Evolutionary conservation across 2,888 invertebrate species (phyloP).

Genomic region (Pseudococcus longispinus): DNA sequence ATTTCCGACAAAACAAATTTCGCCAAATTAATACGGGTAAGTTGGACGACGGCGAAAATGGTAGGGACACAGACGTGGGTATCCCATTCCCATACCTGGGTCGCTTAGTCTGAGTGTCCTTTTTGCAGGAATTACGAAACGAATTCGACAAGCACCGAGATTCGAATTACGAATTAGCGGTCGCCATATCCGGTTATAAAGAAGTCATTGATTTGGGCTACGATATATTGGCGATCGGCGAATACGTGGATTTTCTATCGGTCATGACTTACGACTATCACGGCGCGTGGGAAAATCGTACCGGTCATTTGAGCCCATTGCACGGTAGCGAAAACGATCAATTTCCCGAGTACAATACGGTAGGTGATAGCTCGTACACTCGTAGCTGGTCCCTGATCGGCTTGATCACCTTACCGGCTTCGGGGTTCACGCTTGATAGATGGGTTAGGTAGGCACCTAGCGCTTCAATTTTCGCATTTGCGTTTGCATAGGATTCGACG

Average conservation of each 20-base stretch:
- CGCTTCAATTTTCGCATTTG: not conserved
- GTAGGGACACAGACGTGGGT: too few relatives aligned
- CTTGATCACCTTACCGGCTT: too few relatives aligned
- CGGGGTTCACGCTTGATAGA: too few relatives aligned
- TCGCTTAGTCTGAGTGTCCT: too few relatives aligned
- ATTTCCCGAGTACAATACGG: slow-evolving; percentile 79
- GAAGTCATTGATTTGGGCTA: slow-evolving; percentile 88
- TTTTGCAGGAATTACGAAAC: slow-evolving; percentile 68
- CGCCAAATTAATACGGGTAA: slow-evolving; percentile 75
- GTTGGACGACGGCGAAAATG: too few relatives aligned
- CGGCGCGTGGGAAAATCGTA: slow-evolving; percentile 83
- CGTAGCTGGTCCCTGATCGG: too few relatives aligned
- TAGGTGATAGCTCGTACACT: too few relatives aligned
- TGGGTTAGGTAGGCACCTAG: too few relatives aligned
- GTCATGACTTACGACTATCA: slow-evolving; percentile 91
- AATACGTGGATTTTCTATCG: slow-evolving; percentile 78
- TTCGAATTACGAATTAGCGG: slow-evolving; percentile 77
- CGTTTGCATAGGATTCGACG: slow-evolving; percentile 50
- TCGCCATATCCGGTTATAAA: slow-evolving; percentile 87
- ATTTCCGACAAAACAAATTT: slow-evolving; percentile 79
- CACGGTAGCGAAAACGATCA: slow-evolving; percentile 71
- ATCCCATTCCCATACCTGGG: too few relatives aligned
- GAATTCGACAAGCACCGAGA: slow-evolving; percentile 68
- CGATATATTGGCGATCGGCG: slow-evolving; percentile 75
- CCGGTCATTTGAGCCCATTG: slow-evolving; percentile 83